A percentile compares a stretch with the other conserved stretches of the same genome.
Conservation (phyloP, 1,140 invertebrate genomes). For the Drosophila triauraria region DNA sequence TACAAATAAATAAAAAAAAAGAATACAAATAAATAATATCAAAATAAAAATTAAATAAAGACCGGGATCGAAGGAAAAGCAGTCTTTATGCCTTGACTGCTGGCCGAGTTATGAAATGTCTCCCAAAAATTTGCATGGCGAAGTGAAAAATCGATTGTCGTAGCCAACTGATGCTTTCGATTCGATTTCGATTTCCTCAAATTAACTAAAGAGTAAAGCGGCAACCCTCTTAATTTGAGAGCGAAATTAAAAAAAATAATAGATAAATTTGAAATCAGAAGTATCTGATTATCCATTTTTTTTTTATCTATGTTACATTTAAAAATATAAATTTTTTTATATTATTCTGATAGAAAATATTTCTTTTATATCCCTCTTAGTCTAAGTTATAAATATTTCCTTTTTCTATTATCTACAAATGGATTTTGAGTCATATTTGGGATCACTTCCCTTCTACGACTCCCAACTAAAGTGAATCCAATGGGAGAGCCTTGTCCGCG, state of each 20-base stretch:
- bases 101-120: background rate
- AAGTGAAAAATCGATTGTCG: background rate
- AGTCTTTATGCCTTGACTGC: background rate
- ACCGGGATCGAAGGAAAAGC: background rate
- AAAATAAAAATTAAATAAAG: background rate
- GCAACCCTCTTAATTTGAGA: background rate
- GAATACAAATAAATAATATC: background rate
- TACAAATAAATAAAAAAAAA: background rate
- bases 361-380: background rate
- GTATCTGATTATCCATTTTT: too few species aligned
- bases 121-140: background rate
- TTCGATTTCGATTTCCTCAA: background rate
- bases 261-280: too few species aligned
- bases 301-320: too few species aligned
- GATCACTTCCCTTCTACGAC: background rate
- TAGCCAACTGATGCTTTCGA: background rate
- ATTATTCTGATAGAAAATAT: too few species aligned
- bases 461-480: background rate
- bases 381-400: background rate
- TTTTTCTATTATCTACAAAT: background rate
- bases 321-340: too few species aligned
- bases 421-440: background rate
- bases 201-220: background rate
- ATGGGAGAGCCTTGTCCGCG: slow-evolving; percentile 3
- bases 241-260: too few species aligned